phyloP scores from a whole-genome alignment of 1,140 invertebrate species.

The Trichoplusia ni region DNA sequence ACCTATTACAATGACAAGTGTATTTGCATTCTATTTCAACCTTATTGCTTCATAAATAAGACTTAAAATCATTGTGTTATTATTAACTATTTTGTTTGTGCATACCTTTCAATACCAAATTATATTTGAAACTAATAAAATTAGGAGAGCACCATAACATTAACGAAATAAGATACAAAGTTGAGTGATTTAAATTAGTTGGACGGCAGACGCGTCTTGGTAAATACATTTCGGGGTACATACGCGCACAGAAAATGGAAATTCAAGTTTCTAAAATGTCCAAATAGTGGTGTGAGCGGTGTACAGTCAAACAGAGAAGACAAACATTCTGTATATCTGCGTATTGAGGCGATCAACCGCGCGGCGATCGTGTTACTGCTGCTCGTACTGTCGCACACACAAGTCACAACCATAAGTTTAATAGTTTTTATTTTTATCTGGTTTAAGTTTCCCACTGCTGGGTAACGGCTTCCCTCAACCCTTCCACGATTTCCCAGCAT shows the following conservation, averaged over 20 bases:
- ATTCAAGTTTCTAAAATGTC: conserved; percentile 38
- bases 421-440: too few species aligned
- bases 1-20: conserved; percentile 32
- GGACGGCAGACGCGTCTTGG: background rate
- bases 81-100: conserved; percentile 30
- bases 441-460: too few species aligned
- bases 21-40: conserved; percentile 23
- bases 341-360: conserved; percentile 27
- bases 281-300: conserved; percentile 31
- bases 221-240: conserved; percentile 24
- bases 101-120: conserved; percentile 12
- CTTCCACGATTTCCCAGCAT: too few species aligned
- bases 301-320: conserved; percentile 18
- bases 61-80: conserved; percentile 32
- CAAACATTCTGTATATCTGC: conserved; percentile 12
- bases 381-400: background rate
- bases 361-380: conserved; percentile 27
- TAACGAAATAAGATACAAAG: background rate
- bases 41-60: conserved; percentile 25
- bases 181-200: background rate
- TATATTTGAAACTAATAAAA: background rate
- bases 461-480: too few species aligned
- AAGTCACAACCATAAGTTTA: background rate
- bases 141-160: background rate
- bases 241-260: conserved; percentile 26